These are phyloP conservation scores for Tautogolabrus adspersus DNA, from an alignment of 2,113 vertebrate genomes.

Conservation along the genomic window DNA sequence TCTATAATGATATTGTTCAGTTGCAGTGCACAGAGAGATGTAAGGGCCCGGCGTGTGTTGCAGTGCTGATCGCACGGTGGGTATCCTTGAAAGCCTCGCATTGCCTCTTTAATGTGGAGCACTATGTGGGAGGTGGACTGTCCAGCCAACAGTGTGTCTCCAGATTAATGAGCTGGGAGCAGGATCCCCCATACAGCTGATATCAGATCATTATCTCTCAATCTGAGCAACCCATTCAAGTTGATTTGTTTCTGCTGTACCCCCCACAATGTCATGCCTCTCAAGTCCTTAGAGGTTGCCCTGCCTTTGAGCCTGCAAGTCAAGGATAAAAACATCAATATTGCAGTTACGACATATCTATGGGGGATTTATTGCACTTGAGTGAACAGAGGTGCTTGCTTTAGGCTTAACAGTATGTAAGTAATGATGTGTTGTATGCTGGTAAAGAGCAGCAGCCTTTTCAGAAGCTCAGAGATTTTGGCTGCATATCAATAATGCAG, in stretches of 20 bases:
- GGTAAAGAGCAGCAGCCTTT: conserved; percentile 19
- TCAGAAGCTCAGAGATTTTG: conserved; percentile 23
- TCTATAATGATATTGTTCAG: conserved; percentile 4
- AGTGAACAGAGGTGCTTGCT: not conserved
- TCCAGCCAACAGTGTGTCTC: conserved; percentile 53
- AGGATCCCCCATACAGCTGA: conserved; percentile 30
- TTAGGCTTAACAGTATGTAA: not conserved
- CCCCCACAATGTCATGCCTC: conserved; percentile 4
- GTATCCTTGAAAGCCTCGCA: conserved; percentile 39
- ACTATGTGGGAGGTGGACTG: conserved; percentile 56
- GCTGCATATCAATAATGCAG: conserved; percentile 70
- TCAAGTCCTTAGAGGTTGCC: conserved; percentile 36
- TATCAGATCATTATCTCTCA: conserved; percentile 42
- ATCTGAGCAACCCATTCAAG: conserved; percentile 29
- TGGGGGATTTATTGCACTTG: not conserved
- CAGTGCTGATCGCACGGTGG: conserved; percentile 48
- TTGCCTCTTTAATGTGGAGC: conserved; percentile 51
- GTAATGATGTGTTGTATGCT: conserved; percentile 14
- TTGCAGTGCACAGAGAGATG: conserved; percentile 36
- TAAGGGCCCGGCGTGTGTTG: conserved; percentile 22
- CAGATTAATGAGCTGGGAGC: conserved; percentile 64
- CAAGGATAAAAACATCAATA: not conserved
- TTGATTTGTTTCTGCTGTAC: conserved; percentile 19
- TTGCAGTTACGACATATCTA: conserved; percentile 6
- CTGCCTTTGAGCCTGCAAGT: conserved; percentile 45